Conservation (phyloP, 1,140 invertebrate species). For the Drosophila melanica region DNA sequence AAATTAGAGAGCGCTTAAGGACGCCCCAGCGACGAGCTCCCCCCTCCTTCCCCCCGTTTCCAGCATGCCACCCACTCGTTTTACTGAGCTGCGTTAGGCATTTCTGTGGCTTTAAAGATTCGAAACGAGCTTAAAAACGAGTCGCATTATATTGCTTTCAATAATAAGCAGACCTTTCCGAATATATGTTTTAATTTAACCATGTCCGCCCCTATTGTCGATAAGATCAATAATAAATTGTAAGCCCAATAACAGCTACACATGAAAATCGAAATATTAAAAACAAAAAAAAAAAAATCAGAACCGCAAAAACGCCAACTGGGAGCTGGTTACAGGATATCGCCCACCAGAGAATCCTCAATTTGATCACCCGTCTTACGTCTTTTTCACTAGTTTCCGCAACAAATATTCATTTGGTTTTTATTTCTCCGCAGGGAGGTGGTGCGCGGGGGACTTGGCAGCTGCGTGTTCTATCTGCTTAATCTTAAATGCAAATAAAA, state of each 20-base stretch:
- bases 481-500: slow-evolving; percentile 77
- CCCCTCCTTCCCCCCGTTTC: no score
- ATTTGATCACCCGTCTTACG: no score
- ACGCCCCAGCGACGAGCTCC: slow-evolving; percentile 8
- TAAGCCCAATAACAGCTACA: no score
- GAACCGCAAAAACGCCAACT: no score
- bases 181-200: no score
- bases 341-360: no score
- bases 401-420: slow-evolving; percentile 27
- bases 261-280: no score
- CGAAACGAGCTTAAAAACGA: slow-evolving; percentile 34
- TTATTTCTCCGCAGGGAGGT: slow-evolving; percentile 21
- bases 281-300: no score
- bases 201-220: no score
- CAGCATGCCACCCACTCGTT: not conserved
- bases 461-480: slow-evolving; percentile 71
- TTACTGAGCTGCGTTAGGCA: slow-evolving; percentile 13
- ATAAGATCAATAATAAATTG: no score
- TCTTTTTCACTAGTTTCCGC: slow-evolving; percentile 18
- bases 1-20: slow-evolving; percentile 67
- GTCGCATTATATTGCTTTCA: not conserved
- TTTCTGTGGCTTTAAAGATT: slow-evolving; percentile 62
- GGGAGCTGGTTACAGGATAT: no score
- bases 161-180: no score
- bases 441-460: not conserved